phyloP scores from a whole-genome alignment of 2,888 invertebrate genomes.

The Lathronympha strigana region DNA sequence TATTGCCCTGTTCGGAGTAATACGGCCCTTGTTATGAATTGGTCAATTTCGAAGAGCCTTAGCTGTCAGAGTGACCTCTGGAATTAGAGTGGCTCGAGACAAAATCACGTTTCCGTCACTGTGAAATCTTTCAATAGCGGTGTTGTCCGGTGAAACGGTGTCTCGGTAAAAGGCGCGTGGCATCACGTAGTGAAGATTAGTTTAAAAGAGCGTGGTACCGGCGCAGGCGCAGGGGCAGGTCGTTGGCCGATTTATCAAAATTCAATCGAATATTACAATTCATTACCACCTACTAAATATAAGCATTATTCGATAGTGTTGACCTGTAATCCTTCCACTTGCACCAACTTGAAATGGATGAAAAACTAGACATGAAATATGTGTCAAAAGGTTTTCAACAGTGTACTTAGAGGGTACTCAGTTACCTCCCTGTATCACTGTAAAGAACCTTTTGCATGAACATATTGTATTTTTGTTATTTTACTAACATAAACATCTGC shows the following conservation, averaged over 20 bases:
- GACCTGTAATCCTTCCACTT: neutral
- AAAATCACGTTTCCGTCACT: slow-evolving; percentile 73
- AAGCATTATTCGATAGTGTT: slow-evolving; percentile 1
- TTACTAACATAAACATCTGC: slow-evolving; percentile 15
- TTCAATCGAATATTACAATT: slow-evolving; percentile 59
- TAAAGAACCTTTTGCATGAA: neutral
- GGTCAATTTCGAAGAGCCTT: slow-evolving; percentile 8
- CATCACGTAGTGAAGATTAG: slow-evolving; percentile 69
- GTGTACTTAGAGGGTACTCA: neutral
- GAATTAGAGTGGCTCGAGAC: slow-evolving; percentile 59
- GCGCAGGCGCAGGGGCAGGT: slow-evolving; percentile 58
- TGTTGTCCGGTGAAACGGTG: slow-evolving; percentile 67
- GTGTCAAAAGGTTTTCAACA: no score
- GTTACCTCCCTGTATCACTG: neutral
- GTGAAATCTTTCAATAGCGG: slow-evolving; percentile 71
- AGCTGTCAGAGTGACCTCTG: slow-evolving; percentile 26
- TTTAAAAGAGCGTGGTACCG: slow-evolving; percentile 65
- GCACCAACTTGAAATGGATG: neutral
- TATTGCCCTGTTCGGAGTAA: neutral
- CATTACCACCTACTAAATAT: neutral
- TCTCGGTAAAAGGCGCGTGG: slow-evolving; percentile 68
- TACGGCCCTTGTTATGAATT: neutral
- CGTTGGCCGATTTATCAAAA: slow-evolving; percentile 68
- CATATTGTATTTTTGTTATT: neutral
- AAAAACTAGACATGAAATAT: no score